Base-by-base conservation (phyloP, 53 echinoderm and acorn worm species). In the Crossaster papposus region DNA sequence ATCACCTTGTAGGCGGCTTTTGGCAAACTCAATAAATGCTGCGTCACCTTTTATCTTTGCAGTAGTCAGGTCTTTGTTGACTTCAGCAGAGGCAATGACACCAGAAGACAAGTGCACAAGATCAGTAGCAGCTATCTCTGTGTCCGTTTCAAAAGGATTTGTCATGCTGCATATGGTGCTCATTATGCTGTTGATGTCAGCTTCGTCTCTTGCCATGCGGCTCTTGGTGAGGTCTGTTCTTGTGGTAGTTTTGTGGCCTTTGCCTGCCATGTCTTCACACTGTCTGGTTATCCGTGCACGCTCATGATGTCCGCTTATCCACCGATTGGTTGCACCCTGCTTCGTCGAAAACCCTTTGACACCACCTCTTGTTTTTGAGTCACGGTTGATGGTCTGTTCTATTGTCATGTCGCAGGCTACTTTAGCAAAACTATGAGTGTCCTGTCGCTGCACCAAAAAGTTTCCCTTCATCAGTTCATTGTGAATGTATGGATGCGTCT, bases 251-350 rank as follows among this genome's bases (percentile, higher is more conserved):
- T 52, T 54, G 12, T 51, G 24, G 33, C 80, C 76, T 62, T 92
- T 95, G 26, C 93, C 93, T 54, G 94, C 89, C 94, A 95, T 94
- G 14, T 77, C 89, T 73, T 90, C 92, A 84, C 92, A 88, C 78
- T n/a, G n/a, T 22, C 83, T 81, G 11, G 88, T 77, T 20, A 94
- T 93, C 4, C 82, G 80, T 24, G 93, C 90, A 37, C 92, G 32
- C 8, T 91, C 78, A 63, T 93, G 92, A 23, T 81, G 90, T 13
- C 51, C 75, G 15, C 63, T 13, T 35, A 88, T 79, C 95, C 93
- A 93, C 31, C 92, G 70, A 73, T 90, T 85, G 7, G 52, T 63
- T 35, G 89, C 91, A 0, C 92, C 79, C n/a, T 91, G 85, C 34
- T 83, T 94, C 14, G 29, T 64, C 14, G 89, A 85, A 54, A 95